Conservation (phyloP, 2,888 invertebrate species). For the Oligia fasciuncula region DNA sequence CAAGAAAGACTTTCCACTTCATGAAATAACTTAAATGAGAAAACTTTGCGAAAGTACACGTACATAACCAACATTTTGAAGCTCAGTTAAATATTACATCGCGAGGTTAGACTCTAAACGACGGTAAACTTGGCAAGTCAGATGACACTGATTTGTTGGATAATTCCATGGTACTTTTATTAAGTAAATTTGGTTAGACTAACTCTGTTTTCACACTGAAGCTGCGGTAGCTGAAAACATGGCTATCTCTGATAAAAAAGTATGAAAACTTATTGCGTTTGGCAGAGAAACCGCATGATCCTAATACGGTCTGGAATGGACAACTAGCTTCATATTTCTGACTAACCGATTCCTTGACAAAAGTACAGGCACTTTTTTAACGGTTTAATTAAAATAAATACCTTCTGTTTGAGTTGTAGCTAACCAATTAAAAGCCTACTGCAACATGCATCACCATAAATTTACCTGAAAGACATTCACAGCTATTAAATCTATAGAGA, state of each 20-base stretch:
- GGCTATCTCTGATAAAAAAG: not conserved
- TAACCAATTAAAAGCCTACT: not conserved
- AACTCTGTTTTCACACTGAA: not conserved
- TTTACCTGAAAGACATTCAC: not conserved
- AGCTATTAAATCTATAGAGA: no score
- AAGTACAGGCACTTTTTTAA: no score
- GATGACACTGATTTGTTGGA: slow-evolving; percentile 35
- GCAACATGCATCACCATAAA: not conserved
- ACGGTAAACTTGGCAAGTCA: slow-evolving; percentile 19
- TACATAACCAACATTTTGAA: slow-evolving; percentile 47
- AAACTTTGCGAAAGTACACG: slow-evolving; percentile 49
- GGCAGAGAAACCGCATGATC: not conserved
- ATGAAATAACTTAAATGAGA: slow-evolving; percentile 55
- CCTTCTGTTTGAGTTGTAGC: no score
- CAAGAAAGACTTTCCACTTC: slow-evolving; percentile 17
- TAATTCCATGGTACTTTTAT: not conserved
- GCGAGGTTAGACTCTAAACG: slow-evolving; percentile 14
- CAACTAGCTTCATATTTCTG: no score
- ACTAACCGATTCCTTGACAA: no score
- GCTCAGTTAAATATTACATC: slow-evolving; percentile 27
- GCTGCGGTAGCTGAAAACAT: not conserved
- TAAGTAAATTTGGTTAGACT: not conserved
- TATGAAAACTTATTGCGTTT: not conserved
- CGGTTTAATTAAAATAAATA: no score
- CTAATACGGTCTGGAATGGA: no score